Percentiles rank a stretch among this genome's conserved stretches.
Evolutionary conservation across 2,888 invertebrate genomes (phyloP).

Genomic region (Brachypalpus laphriformis): DNA sequence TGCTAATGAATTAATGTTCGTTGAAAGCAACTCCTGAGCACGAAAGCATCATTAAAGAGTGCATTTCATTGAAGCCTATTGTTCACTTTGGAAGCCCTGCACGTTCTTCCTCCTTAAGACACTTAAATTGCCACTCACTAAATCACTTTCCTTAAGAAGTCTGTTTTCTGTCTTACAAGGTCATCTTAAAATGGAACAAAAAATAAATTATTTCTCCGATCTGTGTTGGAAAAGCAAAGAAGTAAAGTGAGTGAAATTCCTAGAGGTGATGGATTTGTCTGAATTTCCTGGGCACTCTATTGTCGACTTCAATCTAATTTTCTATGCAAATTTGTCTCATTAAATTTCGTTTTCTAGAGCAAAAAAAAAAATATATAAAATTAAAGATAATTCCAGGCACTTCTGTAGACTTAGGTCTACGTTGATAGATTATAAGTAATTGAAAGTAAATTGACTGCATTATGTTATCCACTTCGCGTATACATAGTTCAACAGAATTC

Average conservation of each 20-base stretch:
- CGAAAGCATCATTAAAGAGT: neutral
- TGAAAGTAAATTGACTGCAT: neutral
- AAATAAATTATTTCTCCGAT: neutral
- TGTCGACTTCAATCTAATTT: neutral
- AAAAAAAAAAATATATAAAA: neutral
- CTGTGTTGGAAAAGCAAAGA: neutral
- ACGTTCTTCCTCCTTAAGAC: neutral
- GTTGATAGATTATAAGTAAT: constrained; percentile 3
- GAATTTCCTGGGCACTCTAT: neutral
- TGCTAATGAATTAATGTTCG: neutral
- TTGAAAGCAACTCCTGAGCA: neutral
- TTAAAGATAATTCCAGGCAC: neutral
- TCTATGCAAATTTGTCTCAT: neutral
- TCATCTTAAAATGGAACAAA: neutral
- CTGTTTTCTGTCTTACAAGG: neutral
- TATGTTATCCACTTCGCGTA: neutral
- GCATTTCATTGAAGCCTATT: neutral
- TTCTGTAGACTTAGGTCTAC: neutral
- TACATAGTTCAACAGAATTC: neutral
- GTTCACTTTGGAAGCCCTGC: neutral
- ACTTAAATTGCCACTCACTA: neutral
- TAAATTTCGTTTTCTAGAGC: neutral
- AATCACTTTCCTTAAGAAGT: neutral
- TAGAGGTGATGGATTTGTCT: neutral
- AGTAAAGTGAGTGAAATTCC: neutral